Base-by-base conservation (phyloP, 1,140 invertebrate genomes). In the Nomia melanderi region DNA sequence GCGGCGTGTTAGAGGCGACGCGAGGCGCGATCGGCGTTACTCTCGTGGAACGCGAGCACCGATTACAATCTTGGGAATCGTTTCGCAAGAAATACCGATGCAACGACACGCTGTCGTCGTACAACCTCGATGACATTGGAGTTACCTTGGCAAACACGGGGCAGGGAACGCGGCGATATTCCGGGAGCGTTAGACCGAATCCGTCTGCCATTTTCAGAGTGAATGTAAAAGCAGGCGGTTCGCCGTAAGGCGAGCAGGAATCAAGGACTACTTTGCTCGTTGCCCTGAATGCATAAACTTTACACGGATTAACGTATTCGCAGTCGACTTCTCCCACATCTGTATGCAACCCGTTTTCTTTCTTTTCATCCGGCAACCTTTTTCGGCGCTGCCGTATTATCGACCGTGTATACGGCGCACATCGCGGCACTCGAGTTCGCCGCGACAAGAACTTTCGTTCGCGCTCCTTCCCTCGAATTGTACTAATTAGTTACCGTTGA, bases 251-350 rank as follows among this genome's bases (percentile, higher is more conserved):
- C 8, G 2, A 17, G 9, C 27, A 31, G 23, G 20, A 67, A 67
- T 25, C 73, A 75, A 57, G 53, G 64, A 75, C 72, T 75, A 29
- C 36, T 27, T 14, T 36, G 1, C 41, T 54, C 3, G 29, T 33
- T 54, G 73, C 29, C 53, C 73, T 12, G n/a, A 14, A 75, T 67
- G 27, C 63, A 75, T 75, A 65, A n/a, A 60, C 14, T 75, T 56
- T 57, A 29, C 41, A 66, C 23, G n/a, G 31, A 67, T 67, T 47
- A 66, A 66, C 36, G n/a, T 33, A 27, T 27, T 44, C 11, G 36
- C 29, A 5, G 31, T 57, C 36, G 14, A 25, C 17, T 33, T 25
- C 29, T 12, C 36, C 14, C 9, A 17, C 29, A 54, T 70, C 33
- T 31, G 2, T 14, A 36, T 12, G 9, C 57, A 44, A n/a, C 20